A percentile compares a stretch with the other conserved stretches of the same genome.
Conservation (phyloP, 2,113 vertebrate species). For the Agelaius tricolor region DNA sequence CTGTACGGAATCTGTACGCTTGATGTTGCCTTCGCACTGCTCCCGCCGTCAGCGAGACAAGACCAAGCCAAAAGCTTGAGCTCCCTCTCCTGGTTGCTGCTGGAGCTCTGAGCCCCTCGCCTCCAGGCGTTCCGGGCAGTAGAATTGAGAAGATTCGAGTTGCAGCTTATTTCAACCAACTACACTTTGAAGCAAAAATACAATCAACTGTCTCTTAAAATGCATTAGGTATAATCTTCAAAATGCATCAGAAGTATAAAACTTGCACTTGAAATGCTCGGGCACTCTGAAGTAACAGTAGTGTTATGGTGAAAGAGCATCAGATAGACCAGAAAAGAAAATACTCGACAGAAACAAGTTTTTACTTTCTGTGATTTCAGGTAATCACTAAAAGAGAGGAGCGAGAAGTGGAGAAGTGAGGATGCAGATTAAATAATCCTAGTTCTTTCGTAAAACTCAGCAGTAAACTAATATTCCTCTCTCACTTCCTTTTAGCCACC, state of each 20-base stretch:
- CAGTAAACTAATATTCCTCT: background rate
- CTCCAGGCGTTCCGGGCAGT: accelerated
- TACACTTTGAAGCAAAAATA: background rate
- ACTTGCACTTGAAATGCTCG: background rate
- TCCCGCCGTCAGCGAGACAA: background rate
- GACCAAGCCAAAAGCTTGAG: slow-evolving; percentile 3
- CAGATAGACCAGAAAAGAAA: background rate
- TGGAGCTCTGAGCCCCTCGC: background rate
- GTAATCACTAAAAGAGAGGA: background rate
- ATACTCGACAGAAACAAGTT: background rate
- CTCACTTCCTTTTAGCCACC: background rate
- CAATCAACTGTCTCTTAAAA: background rate
- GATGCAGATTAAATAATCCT: background rate
- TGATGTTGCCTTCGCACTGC: accelerated
- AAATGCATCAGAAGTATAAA: background rate
- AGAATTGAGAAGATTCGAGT: background rate
- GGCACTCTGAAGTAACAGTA: background rate
- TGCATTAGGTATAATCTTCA: background rate
- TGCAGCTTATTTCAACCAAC: background rate
- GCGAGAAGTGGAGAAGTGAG: background rate
- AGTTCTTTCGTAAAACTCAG: background rate
- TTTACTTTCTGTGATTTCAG: background rate
- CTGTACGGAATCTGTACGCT: accelerated
- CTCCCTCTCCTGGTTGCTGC: slow-evolving; percentile 73
- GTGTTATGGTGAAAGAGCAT: background rate